Evolutionary conservation across 2,888 invertebrate species (phyloP).

Genomic region (Parelbella ahira): DNA sequence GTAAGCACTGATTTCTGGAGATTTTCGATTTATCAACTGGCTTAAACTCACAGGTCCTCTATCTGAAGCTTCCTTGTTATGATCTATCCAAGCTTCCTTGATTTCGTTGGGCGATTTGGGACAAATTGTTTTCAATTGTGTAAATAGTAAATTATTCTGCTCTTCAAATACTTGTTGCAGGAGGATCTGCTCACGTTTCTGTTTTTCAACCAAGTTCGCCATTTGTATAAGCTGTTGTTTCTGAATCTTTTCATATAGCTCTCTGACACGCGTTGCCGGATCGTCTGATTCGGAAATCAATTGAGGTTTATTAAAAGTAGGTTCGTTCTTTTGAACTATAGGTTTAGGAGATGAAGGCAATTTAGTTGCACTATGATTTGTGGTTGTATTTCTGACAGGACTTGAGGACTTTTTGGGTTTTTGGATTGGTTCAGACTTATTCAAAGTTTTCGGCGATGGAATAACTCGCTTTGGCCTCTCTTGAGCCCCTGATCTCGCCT

Average conservation of each 20-base stretch:
- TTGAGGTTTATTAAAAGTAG: constrained; percentile 24
- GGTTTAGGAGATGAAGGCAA: constrained; percentile 25
- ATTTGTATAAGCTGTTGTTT: constrained; percentile 84
- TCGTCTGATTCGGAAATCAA: constrained; percentile 50
- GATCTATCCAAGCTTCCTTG: constrained; percentile 63
- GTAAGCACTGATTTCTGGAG: constrained; percentile 36
- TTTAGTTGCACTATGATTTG: constrained; percentile 37
- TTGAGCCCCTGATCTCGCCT: constrained; percentile 39
- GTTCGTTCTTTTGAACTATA: constrained; percentile 19
- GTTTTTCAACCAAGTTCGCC: constrained; percentile 81
- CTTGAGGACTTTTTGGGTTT: constrained; percentile 40
- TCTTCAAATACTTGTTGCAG: constrained; percentile 84
- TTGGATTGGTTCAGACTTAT: constrained; percentile 47
- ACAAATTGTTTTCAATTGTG: constrained; percentile 65
- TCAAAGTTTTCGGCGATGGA: constrained; percentile 36
- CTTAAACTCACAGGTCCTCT: constrained; percentile 68
- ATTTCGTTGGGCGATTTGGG: constrained; percentile 58
- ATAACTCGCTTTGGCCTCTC: constrained; percentile 39
- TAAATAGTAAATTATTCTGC: constrained; percentile 82
- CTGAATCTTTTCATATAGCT: constrained; percentile 77
- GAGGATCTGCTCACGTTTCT: constrained; percentile 82
- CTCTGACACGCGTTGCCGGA: constrained; percentile 58
- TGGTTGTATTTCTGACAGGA: constrained; percentile 38
- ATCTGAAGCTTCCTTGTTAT: constrained; percentile 37
- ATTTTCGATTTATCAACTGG: constrained; percentile 58